phyloP scores from a whole-genome alignment of 2,113 vertebrate species.

The Pedionomus torquatus region DNA sequence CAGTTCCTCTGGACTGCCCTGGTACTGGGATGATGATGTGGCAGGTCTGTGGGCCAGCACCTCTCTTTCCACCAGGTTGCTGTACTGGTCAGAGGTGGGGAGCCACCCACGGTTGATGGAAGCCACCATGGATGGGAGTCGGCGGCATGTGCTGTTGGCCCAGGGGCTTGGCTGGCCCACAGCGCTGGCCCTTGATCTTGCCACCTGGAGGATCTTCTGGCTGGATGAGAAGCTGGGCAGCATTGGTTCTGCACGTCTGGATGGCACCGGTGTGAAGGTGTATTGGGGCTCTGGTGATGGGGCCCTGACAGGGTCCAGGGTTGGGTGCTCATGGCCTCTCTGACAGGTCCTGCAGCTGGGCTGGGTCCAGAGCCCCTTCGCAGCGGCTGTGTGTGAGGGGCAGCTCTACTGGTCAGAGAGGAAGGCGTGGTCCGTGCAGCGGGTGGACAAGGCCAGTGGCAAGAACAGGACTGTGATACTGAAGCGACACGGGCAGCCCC shows the following conservation, averaged over 20 bases:
- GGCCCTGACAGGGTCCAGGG: fast-evolving
- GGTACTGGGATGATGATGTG: not conserved
- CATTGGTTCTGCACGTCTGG: constrained; percentile 82
- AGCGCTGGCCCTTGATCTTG: constrained; percentile 81
- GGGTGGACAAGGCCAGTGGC: constrained; percentile 81
- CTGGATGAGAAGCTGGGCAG: constrained; percentile 87
- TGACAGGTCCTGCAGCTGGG: constrained; percentile 82
- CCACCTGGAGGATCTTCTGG: constrained; percentile 88
- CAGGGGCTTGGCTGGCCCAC: constrained; percentile 84
- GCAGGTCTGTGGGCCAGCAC: not conserved
- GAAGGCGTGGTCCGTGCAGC: constrained; percentile 81
- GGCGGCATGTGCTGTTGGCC: constrained; percentile 75
- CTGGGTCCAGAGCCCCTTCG: constrained; percentile 85
- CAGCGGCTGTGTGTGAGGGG: constrained; percentile 84
- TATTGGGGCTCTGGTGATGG: not conserved
- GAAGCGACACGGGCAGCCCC: constrained; percentile 85
- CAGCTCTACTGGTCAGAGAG: constrained; percentile 89
- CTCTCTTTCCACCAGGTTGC: constrained; percentile 73
- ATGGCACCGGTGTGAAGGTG: constrained; percentile 83
- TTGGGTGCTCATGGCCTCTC: not conserved
- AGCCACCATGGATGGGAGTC: constrained; percentile 88
- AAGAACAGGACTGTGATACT: constrained; percentile 84
- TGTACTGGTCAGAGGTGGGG: constrained; percentile 92
- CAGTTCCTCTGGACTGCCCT: not conserved
- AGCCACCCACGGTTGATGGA: constrained; percentile 80